phyloP scores from a whole-genome alignment of 2,113 vertebrate genomes.

The Sinocyclocheilus grahami region DNA sequence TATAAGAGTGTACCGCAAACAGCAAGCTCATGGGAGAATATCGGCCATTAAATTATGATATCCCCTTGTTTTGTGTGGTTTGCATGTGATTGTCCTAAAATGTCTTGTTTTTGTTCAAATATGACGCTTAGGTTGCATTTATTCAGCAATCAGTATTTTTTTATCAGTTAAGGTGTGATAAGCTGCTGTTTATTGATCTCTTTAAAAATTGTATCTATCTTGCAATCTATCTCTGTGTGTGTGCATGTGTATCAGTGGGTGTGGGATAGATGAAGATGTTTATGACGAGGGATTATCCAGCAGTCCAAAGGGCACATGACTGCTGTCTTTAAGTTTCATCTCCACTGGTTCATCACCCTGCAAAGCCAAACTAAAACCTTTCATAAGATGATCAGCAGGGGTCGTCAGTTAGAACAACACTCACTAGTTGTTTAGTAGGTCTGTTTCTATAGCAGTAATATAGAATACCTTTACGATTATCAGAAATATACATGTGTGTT shows the following conservation, averaged over 20 bases:
- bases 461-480: background rate
- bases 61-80: slow-evolving; percentile 9
- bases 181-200: slow-evolving; percentile 35
- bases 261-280: slow-evolving; percentile 64
- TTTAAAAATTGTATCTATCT: slow-evolving; percentile 32
- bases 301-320: slow-evolving; percentile 73
- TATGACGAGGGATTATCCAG: slow-evolving; percentile 75
- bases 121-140: slow-evolving; percentile 22
- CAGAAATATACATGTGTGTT: background rate
- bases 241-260: slow-evolving; percentile 58
- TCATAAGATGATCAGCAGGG: slow-evolving; percentile 4
- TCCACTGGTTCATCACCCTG: slow-evolving; percentile 36
- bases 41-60: background rate
- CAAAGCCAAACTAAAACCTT: background rate
- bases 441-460: background rate
- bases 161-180: slow-evolving; percentile 28
- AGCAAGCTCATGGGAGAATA: slow-evolving; percentile 19
- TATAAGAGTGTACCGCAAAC: background rate
- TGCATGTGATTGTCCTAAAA: background rate
- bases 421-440: background rate
- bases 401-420: background rate
- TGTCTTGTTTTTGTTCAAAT: background rate
- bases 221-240: slow-evolving; percentile 33
- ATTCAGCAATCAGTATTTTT: slow-evolving; percentile 8
- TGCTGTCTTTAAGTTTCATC: slow-evolving; percentile 49